Evolutionary conservation across 2,888 invertebrate genomes (phyloP), one percentile per base, ranked within the genome.

Genomic region (Gandaritis pyraliata): DNA sequence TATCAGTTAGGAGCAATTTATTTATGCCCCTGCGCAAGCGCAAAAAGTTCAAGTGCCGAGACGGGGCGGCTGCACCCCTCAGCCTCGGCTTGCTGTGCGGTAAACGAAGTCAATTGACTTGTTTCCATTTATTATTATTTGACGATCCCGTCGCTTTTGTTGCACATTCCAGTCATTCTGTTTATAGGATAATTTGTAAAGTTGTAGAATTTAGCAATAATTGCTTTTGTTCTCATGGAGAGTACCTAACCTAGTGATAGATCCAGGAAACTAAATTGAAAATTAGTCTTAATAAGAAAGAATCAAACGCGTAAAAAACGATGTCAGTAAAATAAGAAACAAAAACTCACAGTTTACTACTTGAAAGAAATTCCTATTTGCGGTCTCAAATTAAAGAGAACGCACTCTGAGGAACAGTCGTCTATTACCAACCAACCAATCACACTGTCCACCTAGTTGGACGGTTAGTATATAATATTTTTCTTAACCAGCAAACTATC

Each of bases 1-100:
- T 89, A 91, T 90, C 90, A 82, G 84, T 85, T 80, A 78, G 65
- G 75, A 71, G 77, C 86, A 90, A 90, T 90, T 91, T 88, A 88
- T 82, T 91, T 88, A 88, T 82, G 87, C 80, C 83, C 81, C 80
- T 76, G 73, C 70, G 69, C 47, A 36, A 72, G 70, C 78, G 84
- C 87, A 90, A 90, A 89, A 87, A 83, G 65, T 76, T 86, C 79
- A 87, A 91, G 90, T 88, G 86, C 82, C 65, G 75, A 76, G 76
- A 68, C 75, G 72, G 77, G 78, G 80, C 75, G 76, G 72, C 72
- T 29, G 39, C 53, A 58, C 62, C 58, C 58, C 51, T 50, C 58
- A 41, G 39, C 78, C 75, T 76, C 75, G 61, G 58, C 69, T 65
- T 64, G 57, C 66, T 66, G 71, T 70, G 67, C 70, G 53, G 65